Evolutionary conservation across 2,797 vertebrate species (phyloP), one percentile per base, ranked within the genome.

Genomic region (Lithobates pipiens): DNA sequence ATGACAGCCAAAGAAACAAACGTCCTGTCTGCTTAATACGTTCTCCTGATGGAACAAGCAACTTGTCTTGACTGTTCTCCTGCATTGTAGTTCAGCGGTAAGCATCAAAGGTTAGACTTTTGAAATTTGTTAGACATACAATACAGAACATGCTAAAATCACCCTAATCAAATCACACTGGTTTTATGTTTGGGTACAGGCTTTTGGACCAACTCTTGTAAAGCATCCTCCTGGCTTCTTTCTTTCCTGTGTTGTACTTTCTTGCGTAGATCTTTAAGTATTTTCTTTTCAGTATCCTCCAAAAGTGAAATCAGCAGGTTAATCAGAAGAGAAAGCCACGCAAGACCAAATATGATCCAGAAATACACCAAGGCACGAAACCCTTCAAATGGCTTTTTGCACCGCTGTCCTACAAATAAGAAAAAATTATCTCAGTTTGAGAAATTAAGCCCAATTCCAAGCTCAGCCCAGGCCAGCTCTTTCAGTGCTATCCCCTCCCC

Each of bases 291-390:
- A 27, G 91, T 91, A 75, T 93, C 90, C 88, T 93, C 90, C 10
- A 93, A 65, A 54, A 91, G 11, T 0, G 89, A 90, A 89, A 86
- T 91, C 88, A 94, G 70, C 82, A 94, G 88, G 86, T 93, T 91
- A 88, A 94, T 93, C 2, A 95, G 83, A 21, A 94, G 88, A 71
- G 91, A 90, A 82, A 93, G 91, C 92, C 93, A 94, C 70, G 91
- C 89, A 83, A 95, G 91, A 29, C 92, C 91, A 7, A 93, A 93
- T 10, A 92, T 80, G 87, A 92, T 92, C 93, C 93, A 93, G 86
- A 93, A 88, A 3, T 88, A 88, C 74, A 92, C 88, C 1, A 93
- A 42, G 0, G 29, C 23, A 50, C 88, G 65, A 68, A 93, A 94
- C 16, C 71, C 76, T 25, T 88, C 86, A 68, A 92, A 93, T 13